These are phyloP conservation scores for Arge pagana DNA, from an alignment of 2,888 invertebrate genomes.

Conservation along the genomic window DNA sequence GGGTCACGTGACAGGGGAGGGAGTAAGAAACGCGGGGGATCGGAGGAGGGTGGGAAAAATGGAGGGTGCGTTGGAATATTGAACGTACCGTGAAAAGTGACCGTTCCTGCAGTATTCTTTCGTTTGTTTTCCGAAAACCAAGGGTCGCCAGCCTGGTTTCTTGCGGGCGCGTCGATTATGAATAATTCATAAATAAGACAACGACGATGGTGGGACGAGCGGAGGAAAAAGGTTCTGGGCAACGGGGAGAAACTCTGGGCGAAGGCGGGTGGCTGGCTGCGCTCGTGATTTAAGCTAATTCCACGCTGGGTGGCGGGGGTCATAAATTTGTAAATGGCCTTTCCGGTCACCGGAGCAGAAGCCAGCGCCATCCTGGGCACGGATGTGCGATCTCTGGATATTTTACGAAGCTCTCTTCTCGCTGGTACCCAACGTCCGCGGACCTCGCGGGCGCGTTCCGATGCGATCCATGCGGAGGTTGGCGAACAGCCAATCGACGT, in stretches of 20 bases:
- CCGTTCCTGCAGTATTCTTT: too few species aligned
- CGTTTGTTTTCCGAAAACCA: too few species aligned
- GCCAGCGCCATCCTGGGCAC: slow-evolving; percentile 32
- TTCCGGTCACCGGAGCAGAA: slow-evolving; percentile 42
- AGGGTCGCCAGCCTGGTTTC: too few species aligned
- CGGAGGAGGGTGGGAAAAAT: too few species aligned
- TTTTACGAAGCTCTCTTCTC: slow-evolving; percentile 20
- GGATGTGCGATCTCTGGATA: slow-evolving; percentile 24
- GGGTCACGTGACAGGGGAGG: too few species aligned
- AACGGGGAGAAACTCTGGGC: not conserved
- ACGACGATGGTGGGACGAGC: slow-evolving; percentile 13
- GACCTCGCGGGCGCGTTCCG: not conserved
- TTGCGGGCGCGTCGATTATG: slow-evolving; percentile 36
- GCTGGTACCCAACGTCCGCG: not conserved
- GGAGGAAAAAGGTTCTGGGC: slow-evolving; percentile 17
- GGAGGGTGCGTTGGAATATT: too few species aligned
- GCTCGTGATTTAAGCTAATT: slow-evolving; percentile 49
- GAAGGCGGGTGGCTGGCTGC: slow-evolving; percentile 14
- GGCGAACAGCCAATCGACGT: slow-evolving; percentile 7
- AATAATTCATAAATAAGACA: slow-evolving; percentile 38
- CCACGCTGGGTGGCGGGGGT: slow-evolving; percentile 37
- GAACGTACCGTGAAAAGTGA: too few species aligned
- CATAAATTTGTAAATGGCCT: slow-evolving; percentile 46
- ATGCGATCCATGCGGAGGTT: not conserved
- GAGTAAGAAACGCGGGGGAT: too few species aligned